phyloP scores from a whole-genome alignment of 2,797 vertebrate species.

The Thripadectes ignobilis region DNA sequence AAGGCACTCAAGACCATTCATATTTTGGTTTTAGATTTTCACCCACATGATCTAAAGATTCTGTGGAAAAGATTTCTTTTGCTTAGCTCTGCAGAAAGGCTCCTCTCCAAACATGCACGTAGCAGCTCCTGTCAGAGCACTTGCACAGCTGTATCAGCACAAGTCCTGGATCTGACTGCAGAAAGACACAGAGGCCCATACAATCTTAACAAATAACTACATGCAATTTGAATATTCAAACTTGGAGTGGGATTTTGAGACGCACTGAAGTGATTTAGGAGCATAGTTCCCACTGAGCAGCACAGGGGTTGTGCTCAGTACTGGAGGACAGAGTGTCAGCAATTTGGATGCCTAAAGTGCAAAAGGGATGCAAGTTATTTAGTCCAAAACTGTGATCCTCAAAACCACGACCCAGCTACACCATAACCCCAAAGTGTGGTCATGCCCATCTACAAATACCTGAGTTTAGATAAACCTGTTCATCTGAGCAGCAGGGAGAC shows the following conservation, averaged over 20 bases:
- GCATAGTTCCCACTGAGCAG: not conserved
- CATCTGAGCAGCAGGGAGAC: not conserved
- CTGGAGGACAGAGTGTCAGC: too few species aligned
- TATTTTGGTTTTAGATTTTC: not conserved
- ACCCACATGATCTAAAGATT: not conserved
- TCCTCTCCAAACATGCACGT: not conserved
- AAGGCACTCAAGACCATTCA: not conserved
- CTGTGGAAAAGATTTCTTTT: not conserved
- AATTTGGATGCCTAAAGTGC: not conserved
- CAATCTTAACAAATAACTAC: not conserved
- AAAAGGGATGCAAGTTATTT: not conserved
- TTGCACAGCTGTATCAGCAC: not conserved
- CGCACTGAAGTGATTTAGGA: not conserved
- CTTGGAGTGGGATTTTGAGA: not conserved
- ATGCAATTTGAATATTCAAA: not conserved
- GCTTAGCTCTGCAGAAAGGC: not conserved
- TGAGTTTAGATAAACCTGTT: not conserved
- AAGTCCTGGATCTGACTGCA: not conserved
- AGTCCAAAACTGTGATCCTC: not conserved
- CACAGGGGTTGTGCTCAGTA: not conserved
- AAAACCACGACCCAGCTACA: not conserved
- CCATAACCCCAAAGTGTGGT: rapidly evolving
- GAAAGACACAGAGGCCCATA: not conserved
- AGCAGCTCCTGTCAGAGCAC: not conserved
- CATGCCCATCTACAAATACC: not conserved